A percentile compares a stretch with the other conserved stretches of the same genome.
Conservation (phyloP, 2,888 invertebrate species). For the Sphinx pinastri region DNA sequence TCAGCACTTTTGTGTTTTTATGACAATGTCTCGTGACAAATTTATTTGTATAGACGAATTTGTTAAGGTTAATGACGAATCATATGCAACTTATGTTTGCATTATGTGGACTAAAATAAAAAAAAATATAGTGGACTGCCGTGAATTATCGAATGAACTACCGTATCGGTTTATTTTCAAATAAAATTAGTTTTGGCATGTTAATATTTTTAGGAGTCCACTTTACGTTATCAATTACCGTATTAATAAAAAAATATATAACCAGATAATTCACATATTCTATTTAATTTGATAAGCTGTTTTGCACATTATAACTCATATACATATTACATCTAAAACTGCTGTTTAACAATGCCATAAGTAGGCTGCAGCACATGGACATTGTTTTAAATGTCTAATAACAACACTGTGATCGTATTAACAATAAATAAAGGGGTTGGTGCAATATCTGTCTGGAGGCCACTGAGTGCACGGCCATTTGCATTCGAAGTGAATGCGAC, state of each 20-base stretch:
- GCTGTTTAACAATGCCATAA: no score
- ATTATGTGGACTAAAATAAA: not conserved
- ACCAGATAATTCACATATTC: not conserved
- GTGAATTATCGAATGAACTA: not conserved
- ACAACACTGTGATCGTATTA: conserved; percentile 59
- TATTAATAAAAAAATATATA: not conserved
- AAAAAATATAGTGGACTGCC: not conserved
- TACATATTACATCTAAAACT: not conserved
- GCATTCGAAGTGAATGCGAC: conserved; percentile 73
- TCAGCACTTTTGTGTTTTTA: conserved; percentile 71
- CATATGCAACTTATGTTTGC: conserved; percentile 10
- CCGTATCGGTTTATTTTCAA: not conserved
- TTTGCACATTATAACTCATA: not conserved
- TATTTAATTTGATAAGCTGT: not conserved
- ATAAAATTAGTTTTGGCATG: not conserved
- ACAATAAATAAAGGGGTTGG: conserved; percentile 69
- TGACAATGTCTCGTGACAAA: conserved; percentile 22
- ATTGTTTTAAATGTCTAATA: conserved; percentile 55
- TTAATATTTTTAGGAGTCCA: not conserved
- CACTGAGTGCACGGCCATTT: conserved; percentile 70
- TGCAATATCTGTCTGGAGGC: conserved; percentile 75
- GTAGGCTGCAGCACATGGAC: not conserved
- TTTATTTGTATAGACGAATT: conserved; percentile 31
- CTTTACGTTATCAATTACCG: not conserved
- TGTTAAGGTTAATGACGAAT: conserved; percentile 21